Conservation (phyloP, 1,140 invertebrate genomes). For the Macrosteles quadrilineatus region DNA sequence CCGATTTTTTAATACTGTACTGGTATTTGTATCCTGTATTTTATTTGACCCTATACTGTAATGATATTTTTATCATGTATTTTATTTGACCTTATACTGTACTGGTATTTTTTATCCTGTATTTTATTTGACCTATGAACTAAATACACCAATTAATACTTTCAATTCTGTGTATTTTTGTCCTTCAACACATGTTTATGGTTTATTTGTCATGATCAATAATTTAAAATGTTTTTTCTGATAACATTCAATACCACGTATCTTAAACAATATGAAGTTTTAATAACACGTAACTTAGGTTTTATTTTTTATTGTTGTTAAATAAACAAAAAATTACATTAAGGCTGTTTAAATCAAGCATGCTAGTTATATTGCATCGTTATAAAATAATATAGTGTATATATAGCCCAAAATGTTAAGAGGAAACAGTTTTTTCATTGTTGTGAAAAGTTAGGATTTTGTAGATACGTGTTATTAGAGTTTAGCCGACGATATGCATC, state of each 20-base stretch:
- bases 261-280: conserved; percentile 3
- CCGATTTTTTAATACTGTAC: too few relatives aligned
- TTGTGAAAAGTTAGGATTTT: conserved; percentile 4
- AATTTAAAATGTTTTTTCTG: not conserved
- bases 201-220: not conserved
- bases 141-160: too few relatives aligned
- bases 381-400: not conserved
- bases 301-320: conserved; percentile 12
- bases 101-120: too few relatives aligned
- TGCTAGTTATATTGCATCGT: not conserved
- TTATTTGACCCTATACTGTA: too few relatives aligned
- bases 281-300: conserved; percentile 24
- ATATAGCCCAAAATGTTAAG: not conserved
- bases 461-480: not conserved
- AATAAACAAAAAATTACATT: not conserved
- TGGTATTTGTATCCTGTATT: too few relatives aligned
- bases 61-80: too few relatives aligned
- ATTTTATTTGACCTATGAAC: too few relatives aligned
- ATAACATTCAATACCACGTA: conserved; percentile 21
- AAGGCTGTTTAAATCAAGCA: not conserved
- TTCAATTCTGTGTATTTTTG: conserved; percentile 1
- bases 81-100: too few relatives aligned
- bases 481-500: conserved; percentile 13
- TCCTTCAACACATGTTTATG: not conserved
- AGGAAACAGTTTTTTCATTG: not conserved